These are phyloP conservation scores for Apotomis turbidana DNA, from an alignment of 2,888 invertebrate genomes.

Conservation along the genomic window DNA sequence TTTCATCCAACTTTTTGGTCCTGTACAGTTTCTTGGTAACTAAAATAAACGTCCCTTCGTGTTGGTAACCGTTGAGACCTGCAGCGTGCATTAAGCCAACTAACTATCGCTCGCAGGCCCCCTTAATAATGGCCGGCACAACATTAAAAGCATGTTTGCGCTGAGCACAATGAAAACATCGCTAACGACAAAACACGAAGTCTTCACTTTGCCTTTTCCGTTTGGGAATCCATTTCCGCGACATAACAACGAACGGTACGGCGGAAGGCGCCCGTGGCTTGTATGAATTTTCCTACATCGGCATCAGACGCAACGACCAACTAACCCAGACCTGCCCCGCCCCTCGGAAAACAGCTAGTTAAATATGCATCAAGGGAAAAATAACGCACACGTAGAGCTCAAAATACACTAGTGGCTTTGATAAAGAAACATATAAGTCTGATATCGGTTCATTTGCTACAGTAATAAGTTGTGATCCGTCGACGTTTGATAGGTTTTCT, in stretches of 20 bases:
- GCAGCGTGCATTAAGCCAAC: too few species aligned
- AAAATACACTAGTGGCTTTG: constrained; percentile 49
- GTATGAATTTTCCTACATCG: constrained; percentile 66
- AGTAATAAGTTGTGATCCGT: constrained; percentile 69
- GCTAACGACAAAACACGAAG: constrained; percentile 52
- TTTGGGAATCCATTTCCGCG: constrained; percentile 70
- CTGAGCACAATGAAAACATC: constrained; percentile 55
- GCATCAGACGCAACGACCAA: constrained; percentile 51
- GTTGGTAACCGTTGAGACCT: too few species aligned
- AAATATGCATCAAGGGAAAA: constrained; percentile 43
- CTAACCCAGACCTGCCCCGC: constrained; percentile 50
- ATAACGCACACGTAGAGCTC: constrained; percentile 51
- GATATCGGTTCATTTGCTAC: constrained; percentile 70
- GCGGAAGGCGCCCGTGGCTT: constrained; percentile 66
- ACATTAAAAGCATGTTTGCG: constrained; percentile 48
- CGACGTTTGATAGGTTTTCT: constrained; percentile 62
- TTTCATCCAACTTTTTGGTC: too few species aligned
- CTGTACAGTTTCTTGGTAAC: too few species aligned
- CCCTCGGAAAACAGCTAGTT: constrained; percentile 43
- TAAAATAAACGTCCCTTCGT: too few species aligned
- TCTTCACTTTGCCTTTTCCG: constrained; percentile 65
- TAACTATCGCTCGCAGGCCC: neutral
- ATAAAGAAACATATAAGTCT: constrained; percentile 60
- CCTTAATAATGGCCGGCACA: neutral
- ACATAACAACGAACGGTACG: constrained; percentile 60